Evolutionary conservation across 2,797 vertebrate genomes (phyloP), one percentile per base, ranked within the genome.

Genomic region (Cuniculus paca): DNA sequence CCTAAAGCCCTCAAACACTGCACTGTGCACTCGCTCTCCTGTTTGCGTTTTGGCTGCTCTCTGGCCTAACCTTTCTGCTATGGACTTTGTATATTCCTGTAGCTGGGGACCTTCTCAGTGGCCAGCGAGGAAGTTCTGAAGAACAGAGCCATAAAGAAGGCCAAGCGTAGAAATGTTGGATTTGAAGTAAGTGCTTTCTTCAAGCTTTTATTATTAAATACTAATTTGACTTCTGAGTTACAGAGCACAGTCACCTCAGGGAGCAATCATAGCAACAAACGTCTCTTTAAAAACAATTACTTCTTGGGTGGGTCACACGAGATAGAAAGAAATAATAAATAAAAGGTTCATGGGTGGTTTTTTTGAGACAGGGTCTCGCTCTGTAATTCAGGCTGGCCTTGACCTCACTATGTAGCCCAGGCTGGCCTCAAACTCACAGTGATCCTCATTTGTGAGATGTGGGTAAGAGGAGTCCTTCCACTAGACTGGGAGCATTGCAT

Each of bases 81-180:
- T 50, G 63, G 45, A 3, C 28, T 82, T 22, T 88, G 42, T 95
- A 0, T 45, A 2, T 56, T 88, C 48, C 81, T 90, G 16, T 96
- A 99, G 99, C 99, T 99, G 45, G 99, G 99, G 87, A 99, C 98
- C 0, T 99, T 99, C 97, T 99, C 99, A 0, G 82, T 99, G 19
- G 99, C 99, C 0, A 99, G 99, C 1, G 98, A 99, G 9, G 99
- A 99, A 92, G 99, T 99, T 93, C 87, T 99, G 98, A 99, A 99
- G 98, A 99, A 98, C 72, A 99, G 99, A 83, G 98, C 99, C 17
- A 99, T 99, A 79, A 99, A 99, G 97, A 99, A 99, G 94, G 99
- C 99, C n/a, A 99, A 99, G 93, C 99, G 99, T 14, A 98, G 99
- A 6, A 99, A 98, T 6, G 60, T 97, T 0, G 99, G 98, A 1